Evolutionary conservation across 2,113 vertebrate genomes (phyloP).

Genomic region (Nothobranchius kuhntae): DNA sequence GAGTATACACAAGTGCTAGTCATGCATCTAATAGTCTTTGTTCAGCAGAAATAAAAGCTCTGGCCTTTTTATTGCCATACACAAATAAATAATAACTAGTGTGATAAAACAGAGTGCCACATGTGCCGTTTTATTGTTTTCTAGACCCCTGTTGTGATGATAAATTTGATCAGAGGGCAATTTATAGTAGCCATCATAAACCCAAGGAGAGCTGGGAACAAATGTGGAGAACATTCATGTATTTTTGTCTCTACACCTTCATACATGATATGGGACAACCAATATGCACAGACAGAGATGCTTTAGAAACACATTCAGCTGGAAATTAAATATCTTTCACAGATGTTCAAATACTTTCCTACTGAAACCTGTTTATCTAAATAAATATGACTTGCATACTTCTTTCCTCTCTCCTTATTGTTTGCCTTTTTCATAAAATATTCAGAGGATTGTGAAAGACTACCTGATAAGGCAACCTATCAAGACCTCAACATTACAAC

Average conservation of each 20-base stretch:
- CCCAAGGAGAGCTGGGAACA: slow-evolving; percentile 29
- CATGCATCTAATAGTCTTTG: slow-evolving; percentile 67
- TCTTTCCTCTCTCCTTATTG: background rate
- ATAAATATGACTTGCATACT: background rate
- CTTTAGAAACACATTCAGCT: background rate
- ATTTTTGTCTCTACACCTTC: background rate
- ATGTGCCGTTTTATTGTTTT: slow-evolving; percentile 12
- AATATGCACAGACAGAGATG: background rate
- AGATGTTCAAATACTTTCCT: too few relatives aligned
- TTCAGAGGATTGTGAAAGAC: background rate
- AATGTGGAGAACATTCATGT: slow-evolving; percentile 24
- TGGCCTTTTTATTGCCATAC: slow-evolving; percentile 38
- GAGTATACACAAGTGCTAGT: slow-evolving; percentile 63
- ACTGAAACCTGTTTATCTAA: too few relatives aligned
- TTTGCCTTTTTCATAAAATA: background rate
- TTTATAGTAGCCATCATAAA: slow-evolving; percentile 31
- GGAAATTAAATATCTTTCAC: too few relatives aligned
- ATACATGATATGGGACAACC: background rate
- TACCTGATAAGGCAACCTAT: background rate
- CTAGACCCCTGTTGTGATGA: slow-evolving; percentile 28
- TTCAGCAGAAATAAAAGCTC: slow-evolving; percentile 54
- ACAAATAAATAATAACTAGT: slow-evolving; percentile 24
- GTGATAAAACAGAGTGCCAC: slow-evolving; percentile 20
- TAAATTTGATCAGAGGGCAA: slow-evolving; percentile 40
- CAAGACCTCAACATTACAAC: background rate